Base-by-base conservation (phyloP, 2,888 invertebrate genomes). In the Anagyrus pseudococci region DNA sequence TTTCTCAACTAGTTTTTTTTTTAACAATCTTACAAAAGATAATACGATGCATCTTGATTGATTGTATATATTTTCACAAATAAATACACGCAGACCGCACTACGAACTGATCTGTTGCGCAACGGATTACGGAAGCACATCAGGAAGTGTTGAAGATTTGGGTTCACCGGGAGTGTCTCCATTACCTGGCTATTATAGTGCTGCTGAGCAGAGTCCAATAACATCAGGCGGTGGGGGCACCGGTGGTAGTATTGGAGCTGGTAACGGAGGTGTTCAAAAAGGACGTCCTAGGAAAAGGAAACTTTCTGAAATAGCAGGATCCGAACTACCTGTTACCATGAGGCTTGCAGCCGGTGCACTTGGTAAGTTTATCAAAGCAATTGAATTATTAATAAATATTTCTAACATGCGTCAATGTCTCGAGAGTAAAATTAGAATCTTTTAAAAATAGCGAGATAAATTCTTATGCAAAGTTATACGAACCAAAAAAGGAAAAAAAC, bases 271-370 rank as follows among this genome's bases (percentile, higher is more conserved):
- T 60, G 40, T 85, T 1, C 88, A 88, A 67, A 93, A 93, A 82
- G 93, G 93, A 1, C 83, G 93, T 23, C 93, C 93, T 0, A 83
- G 93, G 71, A 94, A 94, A 80, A 83, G 92, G 76, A 92, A 92
- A 79, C 77, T 88, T n/a, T 81, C 80, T 43, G 80, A 80, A 67
- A 6, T 84, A 83, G 88, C 88, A 50, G 82, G 83, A 46, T 78
- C 80, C 20, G 88, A 89, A 66, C 82, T 89, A 72, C 88, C 89
- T 62, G 85, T 88, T 6, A 86, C 86, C 0, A 88, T 90, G 88
- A 84, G 89, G 74, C 87, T 90, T 83, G 86, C 88, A 23, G 86
- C 87, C 68, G 86, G 86, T 13, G 87, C 89, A 41, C 79, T 90
- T 75, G 90, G 90, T 90, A 82, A 86, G 85, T 75, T 43, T 26